Evolutionary conservation across 2,113 vertebrate species (phyloP), one percentile per base, ranked within the genome.

Genomic region (Sinocyclocheilus grahami): DNA sequence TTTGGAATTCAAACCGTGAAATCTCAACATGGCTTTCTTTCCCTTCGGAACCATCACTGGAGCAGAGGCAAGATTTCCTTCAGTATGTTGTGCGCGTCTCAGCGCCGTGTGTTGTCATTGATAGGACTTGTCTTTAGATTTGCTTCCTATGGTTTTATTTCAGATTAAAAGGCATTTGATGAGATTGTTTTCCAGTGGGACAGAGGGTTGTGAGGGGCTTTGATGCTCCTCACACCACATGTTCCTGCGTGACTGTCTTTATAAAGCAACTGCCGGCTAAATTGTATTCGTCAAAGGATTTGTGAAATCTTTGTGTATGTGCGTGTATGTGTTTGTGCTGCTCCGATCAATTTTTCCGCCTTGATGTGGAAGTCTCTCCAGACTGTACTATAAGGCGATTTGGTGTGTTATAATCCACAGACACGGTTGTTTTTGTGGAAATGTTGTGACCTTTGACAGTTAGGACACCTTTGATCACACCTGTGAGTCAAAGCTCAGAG

Each of bases 1-100:
- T 55, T 85, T 67, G 71, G 46, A 42, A 62, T 74, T 87, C 53
- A 60, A 60, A 82, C 3, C 58, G 78, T 82, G 84, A 87, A 51
- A 82, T 82, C 53, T 60, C 83, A 72, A 81, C 87, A 90, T 90
- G 89, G 89, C 87, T 85, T 90, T 88, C 87, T 87, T 88, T 82
- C 87, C 89, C 48, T 90, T 90, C 79, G 87, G 89, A 83, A 88
- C 89, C 75, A 85, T 88, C 72, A 84, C 89, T 58, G 87, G 89
- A 88, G 80, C 86, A 51, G 89, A 90, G 89, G 89, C 89, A 90
- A 90, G 89, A 30, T 88, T 87, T 85, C 48, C 33, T 39, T 60
- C 14, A 72, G 51, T 78, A 51, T 79, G 76, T 80, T 58, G 39
- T 65, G 46, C 24, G 51, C 79, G 18, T 69, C 48, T 81, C 37